These are phyloP conservation scores for Zoanthus gigantus DNA, from an alignment of 92 coral and sea anemone genomes.

Conservation along the genomic window DNA sequence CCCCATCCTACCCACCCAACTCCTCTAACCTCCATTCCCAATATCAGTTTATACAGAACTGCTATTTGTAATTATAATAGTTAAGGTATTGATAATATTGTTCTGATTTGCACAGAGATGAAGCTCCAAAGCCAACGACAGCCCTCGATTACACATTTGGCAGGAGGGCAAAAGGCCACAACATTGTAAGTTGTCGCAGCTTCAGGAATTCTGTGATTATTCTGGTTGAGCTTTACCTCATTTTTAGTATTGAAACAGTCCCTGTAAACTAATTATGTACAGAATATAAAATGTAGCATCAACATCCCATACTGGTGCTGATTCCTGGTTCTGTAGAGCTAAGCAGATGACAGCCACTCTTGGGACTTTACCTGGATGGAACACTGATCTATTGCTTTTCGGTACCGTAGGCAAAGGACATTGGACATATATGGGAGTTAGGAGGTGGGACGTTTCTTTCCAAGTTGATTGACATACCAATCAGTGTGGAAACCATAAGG, in stretches of 20 bases:
- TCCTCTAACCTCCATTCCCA: too few species aligned
- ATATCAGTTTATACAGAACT: not conserved
- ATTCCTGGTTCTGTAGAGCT: too few species aligned
- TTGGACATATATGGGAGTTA: slow-evolving; percentile 99
- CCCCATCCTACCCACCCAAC: too few species aligned
- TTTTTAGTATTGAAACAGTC: too few species aligned
- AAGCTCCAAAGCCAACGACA: slow-evolving; percentile 94
- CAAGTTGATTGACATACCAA: slow-evolving; percentile 91
- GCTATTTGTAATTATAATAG: too few species aligned
- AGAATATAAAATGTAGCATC: too few species aligned
- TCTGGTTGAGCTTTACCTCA: too few species aligned
- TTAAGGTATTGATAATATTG: not conserved
- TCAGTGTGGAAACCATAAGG: slow-evolving; percentile 87
- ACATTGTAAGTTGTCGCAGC: slow-evolving; percentile 71
- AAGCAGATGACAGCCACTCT: too few species aligned
- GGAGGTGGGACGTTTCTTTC: slow-evolving; percentile 97
- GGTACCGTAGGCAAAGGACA: slow-evolving; percentile 80
- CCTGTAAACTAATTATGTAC: too few species aligned
- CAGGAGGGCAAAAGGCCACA: slow-evolving; percentile 97
- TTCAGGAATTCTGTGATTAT: too few species aligned
- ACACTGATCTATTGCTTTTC: not conserved
- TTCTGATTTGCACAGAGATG: slow-evolving; percentile 73
- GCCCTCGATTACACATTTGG: slow-evolving; percentile 99
- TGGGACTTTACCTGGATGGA: too few species aligned
- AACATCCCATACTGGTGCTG: too few species aligned